phyloP scores from a whole-genome alignment of 2,888 invertebrate species.

The Piscicola geometra region DNA sequence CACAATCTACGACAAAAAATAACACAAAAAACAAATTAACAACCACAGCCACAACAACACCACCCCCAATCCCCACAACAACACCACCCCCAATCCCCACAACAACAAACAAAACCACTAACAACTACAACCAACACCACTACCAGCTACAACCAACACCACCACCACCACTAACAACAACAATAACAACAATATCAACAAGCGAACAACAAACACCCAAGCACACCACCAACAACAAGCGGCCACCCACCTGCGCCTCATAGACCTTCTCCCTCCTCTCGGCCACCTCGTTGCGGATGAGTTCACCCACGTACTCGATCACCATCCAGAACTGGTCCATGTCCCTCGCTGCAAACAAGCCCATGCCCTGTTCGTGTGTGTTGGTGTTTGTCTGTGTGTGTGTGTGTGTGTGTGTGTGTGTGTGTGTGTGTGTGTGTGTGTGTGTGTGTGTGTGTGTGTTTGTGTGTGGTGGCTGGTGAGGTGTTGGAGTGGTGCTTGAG shows the following conservation, averaged over 20 bases:
- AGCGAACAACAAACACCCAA: too few species aligned
- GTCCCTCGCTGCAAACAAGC: conserved; percentile 92
- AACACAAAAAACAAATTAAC: too few species aligned
- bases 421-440: conserved; percentile 23
- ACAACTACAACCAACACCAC: too few species aligned
- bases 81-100: too few species aligned
- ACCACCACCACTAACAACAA: too few species aligned
- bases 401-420: conserved; percentile 24
- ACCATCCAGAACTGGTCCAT: conserved; percentile 99
- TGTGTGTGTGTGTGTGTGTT: conserved; percentile 21
- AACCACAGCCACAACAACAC: too few species aligned
- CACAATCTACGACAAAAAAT: too few species aligned
- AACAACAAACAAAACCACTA: too few species aligned
- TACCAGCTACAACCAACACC: too few species aligned
- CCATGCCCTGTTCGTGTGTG: conserved; percentile 75
- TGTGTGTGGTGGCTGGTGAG: neutral
- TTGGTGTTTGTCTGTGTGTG: conserved; percentile 2
- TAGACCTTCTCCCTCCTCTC: conserved; percentile 93
- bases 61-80: too few species aligned
- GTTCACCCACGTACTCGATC: conserved; percentile 98
- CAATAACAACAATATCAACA: too few species aligned
- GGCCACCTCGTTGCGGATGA: conserved; percentile 87
- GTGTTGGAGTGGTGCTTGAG: neutral
- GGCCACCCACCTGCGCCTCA: conserved; percentile 68
- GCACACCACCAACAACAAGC: neutral